phyloP scores from a whole-genome alignment of 2,113 vertebrate genomes.

The Catharus fuscescens region DNA sequence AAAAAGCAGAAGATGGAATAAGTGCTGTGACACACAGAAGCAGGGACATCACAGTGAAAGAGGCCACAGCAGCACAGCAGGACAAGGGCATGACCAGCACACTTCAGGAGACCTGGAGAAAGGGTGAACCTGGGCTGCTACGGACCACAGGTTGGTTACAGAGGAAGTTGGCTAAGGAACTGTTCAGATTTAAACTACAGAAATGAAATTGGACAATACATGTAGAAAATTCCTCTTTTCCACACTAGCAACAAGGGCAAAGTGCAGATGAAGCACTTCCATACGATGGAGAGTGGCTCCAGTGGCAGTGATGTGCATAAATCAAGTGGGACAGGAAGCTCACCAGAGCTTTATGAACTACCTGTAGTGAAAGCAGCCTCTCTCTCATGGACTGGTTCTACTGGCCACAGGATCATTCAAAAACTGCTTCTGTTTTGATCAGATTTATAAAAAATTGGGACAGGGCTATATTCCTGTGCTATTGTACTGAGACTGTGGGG shows the following conservation, averaged over 20 bases:
- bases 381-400: not conserved
- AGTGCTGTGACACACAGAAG: not conserved
- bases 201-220: not conserved
- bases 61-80: not conserved
- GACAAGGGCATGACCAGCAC: rapidly evolving
- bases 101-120: not conserved
- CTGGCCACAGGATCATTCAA: not conserved
- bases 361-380: not conserved
- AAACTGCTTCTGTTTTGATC: not conserved
- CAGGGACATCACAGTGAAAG: not conserved
- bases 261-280: not conserved
- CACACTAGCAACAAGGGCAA: not conserved
- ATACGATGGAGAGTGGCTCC: not conserved
- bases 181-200: not conserved
- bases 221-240: not conserved
- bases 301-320: not conserved
- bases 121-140: not conserved
- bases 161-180: not conserved
- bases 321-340: not conserved
- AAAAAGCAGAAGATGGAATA: not conserved
- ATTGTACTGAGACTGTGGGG: not conserved
- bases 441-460: not conserved
- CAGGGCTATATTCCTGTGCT: not conserved
- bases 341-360: not conserved
- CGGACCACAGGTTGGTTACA: rapidly evolving